Conservation (phyloP, 2,888 invertebrate genomes). For the Drosophila macrospina region DNA sequence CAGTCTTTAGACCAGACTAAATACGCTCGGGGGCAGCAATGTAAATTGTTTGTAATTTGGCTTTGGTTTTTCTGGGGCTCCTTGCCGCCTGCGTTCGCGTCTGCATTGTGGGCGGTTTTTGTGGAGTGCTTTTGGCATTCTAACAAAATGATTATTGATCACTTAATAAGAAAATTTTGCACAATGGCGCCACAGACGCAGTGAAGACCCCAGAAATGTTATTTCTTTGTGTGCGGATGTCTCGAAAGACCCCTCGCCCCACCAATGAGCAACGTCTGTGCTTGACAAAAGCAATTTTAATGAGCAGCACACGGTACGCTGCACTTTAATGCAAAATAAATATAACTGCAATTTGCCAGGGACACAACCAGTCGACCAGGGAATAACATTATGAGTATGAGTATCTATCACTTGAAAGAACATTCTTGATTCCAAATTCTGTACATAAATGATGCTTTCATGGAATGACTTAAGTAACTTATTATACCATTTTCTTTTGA, state of each 20-base stretch:
- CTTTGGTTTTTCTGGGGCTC: slow-evolving; percentile 50
- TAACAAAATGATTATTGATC: slow-evolving; percentile 81
- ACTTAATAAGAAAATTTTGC: slow-evolving; percentile 76
- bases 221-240: slow-evolving; percentile 51
- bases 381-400: neutral
- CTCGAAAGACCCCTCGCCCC: neutral
- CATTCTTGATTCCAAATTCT: slow-evolving; percentile 17
- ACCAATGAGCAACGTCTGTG: slow-evolving; percentile 8
- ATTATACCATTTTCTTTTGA: slow-evolving; percentile 46
- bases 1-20: slow-evolving; percentile 35
- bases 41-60: slow-evolving; percentile 81
- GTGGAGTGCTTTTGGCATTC: slow-evolving; percentile 73
- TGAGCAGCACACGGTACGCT: slow-evolving; percentile 72
- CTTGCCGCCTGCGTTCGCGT: slow-evolving; percentile 37
- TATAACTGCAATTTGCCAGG: slow-evolving; percentile 60
- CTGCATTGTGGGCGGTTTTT: slow-evolving; percentile 45
- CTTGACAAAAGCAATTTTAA: slow-evolving; percentile 73
- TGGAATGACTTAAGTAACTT: slow-evolving; percentile 43
- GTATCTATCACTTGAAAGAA: slow-evolving; percentile 52
- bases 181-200: slow-evolving; percentile 69
- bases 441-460: slow-evolving; percentile 13
- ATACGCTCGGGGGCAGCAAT: slow-evolving; percentile 63
- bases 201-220: slow-evolving; percentile 30
- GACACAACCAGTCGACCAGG: neutral
- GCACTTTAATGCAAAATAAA: slow-evolving; percentile 80